These are phyloP conservation scores for Cygnus olor DNA, from an alignment of 2,797 vertebrate species.

Conservation along the genomic window DNA sequence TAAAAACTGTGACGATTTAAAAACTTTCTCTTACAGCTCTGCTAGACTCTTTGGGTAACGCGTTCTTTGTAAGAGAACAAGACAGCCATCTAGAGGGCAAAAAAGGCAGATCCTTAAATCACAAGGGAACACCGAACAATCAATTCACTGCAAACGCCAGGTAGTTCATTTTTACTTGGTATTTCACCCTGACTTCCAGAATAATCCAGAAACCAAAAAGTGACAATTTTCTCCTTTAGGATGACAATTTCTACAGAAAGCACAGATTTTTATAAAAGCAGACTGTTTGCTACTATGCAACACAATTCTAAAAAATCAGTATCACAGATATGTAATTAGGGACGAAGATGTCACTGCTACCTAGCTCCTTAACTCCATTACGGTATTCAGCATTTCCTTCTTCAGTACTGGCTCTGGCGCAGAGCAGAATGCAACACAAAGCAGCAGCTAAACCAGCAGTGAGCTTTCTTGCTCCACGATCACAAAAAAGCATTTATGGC, in stretches of 20 bases:
- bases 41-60: not conserved
- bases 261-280: not conserved
- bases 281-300: not conserved
- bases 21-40: not conserved
- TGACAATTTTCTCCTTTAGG: not conserved
- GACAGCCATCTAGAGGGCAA: constrained; percentile 72
- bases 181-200: not conserved
- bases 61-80: constrained; percentile 37
- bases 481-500: not conserved
- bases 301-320: not conserved
- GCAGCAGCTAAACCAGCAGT: not conserved
- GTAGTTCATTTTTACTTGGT: not conserved
- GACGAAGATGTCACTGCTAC: not conserved
- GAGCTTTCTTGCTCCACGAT: not conserved
- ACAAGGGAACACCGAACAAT: not conserved
- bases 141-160: not conserved
- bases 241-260: not conserved
- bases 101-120: not conserved
- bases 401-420: not conserved
- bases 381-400: not conserved
- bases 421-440: not conserved
- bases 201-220: not conserved
- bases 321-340: not conserved
- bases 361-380: not conserved
- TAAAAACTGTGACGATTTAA: not conserved